phyloP scores from a whole-genome alignment of 2,797 vertebrate species.

The Amniataba percoides region DNA sequence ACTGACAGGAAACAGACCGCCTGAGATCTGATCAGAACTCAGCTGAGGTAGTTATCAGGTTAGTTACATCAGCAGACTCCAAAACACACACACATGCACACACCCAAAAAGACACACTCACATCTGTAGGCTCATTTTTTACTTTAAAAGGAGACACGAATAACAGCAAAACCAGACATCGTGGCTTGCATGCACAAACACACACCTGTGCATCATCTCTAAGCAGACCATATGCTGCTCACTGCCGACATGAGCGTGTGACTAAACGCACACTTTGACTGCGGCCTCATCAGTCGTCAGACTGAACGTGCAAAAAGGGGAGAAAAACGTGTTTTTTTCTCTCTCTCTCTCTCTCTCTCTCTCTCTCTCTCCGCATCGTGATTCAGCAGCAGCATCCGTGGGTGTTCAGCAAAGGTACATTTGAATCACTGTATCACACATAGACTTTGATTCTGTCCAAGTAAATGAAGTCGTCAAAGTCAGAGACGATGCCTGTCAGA shows the following conservation, averaged over 20 bases:
- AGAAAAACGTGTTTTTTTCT: neutral
- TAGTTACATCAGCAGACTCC: constrained; percentile 39
- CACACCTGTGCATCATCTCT: neutral
- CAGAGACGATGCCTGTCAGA: constrained; percentile 8
- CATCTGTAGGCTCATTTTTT: neutral
- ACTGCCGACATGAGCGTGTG: neutral
- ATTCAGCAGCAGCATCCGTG: constrained; percentile 45
- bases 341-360: too few species aligned
- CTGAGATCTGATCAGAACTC: constrained; percentile 57
- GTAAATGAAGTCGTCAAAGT: constrained; percentile 27
- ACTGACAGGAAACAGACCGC: constrained; percentile 63
- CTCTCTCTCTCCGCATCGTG: neutral
- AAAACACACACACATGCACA: neutral
- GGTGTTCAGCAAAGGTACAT: constrained; percentile 52
- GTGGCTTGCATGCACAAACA: neutral
- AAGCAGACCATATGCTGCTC: neutral
- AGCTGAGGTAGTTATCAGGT: constrained; percentile 39
- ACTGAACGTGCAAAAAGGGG: constrained; percentile 4
- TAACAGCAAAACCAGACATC: neutral
- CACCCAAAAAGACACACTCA: neutral
- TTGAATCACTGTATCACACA: constrained; percentile 49
- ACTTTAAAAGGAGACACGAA: neutral
- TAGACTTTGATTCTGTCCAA: constrained; percentile 16
- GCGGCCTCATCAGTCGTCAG: constrained; percentile 10
- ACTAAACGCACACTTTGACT: neutral